These are phyloP conservation scores for Amorpha juglandis DNA, from an alignment of 2,888 invertebrate species.

Conservation along the genomic window DNA sequence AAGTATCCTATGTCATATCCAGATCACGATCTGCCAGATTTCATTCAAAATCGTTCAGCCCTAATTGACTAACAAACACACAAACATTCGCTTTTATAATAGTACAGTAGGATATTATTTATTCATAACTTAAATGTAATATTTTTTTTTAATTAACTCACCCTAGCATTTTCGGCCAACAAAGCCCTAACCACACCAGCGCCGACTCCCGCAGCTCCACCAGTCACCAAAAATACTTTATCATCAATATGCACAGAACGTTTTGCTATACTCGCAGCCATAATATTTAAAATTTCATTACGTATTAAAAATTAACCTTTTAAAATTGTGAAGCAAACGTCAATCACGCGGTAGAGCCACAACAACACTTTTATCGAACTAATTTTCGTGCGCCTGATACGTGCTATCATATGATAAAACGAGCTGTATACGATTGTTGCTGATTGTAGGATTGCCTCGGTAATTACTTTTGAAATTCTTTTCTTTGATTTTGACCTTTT, in stretches of 20 bases:
- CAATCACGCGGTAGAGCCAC: neutral
- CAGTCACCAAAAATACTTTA: constrained; percentile 73
- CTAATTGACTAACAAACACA: no score
- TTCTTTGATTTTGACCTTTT: constrained; percentile 18
- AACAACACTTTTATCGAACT: constrained; percentile 43
- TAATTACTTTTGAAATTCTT: constrained; percentile 34
- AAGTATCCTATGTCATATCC: no score
- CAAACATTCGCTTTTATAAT: no score
- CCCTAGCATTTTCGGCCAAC: constrained; percentile 65
- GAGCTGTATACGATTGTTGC: constrained; percentile 21
- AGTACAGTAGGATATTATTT: no score
- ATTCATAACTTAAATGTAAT: no score
- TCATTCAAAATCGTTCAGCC: no score
- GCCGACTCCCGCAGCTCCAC: constrained; percentile 72
- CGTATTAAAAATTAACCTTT: neutral
- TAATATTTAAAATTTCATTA: constrained; percentile 31
- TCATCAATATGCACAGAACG: constrained; percentile 51
- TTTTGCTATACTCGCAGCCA: constrained; percentile 45
- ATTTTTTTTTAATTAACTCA: no score
- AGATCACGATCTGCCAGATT: no score
- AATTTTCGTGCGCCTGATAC: constrained; percentile 38
- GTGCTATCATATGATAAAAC: constrained; percentile 47
- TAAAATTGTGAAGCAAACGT: neutral
- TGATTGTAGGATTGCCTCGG: constrained; percentile 28
- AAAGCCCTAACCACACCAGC: constrained; percentile 65